Percentiles rank a stretch among this genome's conserved stretches.
Evolutionary conservation across 1,140 invertebrate genomes (phyloP).

Genomic region (Diplogasteroides magnus): DNA sequence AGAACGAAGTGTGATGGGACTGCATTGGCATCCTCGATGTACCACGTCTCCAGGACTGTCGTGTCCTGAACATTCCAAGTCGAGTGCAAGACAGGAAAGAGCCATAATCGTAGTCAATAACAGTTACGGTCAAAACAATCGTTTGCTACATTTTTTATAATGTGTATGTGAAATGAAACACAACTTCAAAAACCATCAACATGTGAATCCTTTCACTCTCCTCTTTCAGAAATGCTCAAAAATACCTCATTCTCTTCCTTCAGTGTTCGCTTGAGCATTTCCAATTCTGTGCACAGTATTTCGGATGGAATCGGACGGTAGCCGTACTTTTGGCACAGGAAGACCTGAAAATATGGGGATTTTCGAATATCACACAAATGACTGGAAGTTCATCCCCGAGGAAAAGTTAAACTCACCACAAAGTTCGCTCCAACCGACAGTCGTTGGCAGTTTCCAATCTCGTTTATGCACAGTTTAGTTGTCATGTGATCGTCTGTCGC

Average conservation of each 20-base stretch:
- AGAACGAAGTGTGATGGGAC: constrained; percentile 82
- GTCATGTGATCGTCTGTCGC: constrained; percentile 98
- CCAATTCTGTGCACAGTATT: constrained; percentile 82
- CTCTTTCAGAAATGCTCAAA: not conserved
- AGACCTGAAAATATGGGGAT: constrained; percentile 64
- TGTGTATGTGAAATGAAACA: no score
- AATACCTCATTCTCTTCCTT: constrained; percentile 66
- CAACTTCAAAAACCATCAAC: no score
- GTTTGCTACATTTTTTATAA: not conserved
- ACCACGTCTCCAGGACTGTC: constrained; percentile 83
- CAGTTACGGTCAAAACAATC: not conserved
- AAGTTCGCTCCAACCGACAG: constrained; percentile 97
- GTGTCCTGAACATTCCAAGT: constrained; percentile 66
- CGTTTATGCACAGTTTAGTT: constrained; percentile 91
- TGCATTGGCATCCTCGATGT: constrained; percentile 89
- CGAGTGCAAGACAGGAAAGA: no score
- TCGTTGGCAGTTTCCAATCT: constrained; percentile 92
- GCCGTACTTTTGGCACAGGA: constrained; percentile 94
- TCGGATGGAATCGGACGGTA: constrained; percentile 93
- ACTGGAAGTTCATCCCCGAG: not conserved
- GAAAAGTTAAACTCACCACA: constrained; percentile 64
- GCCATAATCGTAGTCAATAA: no score
- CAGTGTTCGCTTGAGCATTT: constrained; percentile 76
- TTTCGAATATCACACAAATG: not conserved
- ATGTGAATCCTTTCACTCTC: no score